Base-by-base conservation (phyloP, 1,140 invertebrate genomes). In the Tigriopus japonicus region DNA sequence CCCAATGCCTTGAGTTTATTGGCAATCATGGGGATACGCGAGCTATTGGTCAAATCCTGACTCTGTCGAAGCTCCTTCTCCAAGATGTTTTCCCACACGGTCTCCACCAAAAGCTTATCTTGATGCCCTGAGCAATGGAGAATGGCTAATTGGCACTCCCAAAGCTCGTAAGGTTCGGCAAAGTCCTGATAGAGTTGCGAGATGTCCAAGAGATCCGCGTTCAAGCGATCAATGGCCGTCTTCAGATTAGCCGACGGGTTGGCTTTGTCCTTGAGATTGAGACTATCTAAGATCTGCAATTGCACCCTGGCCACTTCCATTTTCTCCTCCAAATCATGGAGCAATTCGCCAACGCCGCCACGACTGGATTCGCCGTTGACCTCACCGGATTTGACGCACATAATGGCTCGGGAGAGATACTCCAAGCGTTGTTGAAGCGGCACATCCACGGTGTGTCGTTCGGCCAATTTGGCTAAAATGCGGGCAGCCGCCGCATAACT, bases 401-500 rank as follows among this genome's bases (percentile, higher is more conserved):
- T 85, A 45, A 95, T 85, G n/a, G 92, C 91, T 65, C 90, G 78
- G 1, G 89, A 87, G 67, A 98, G 72, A 74, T 95, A 95, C 67
- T 87, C 84, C 35, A 95, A 79, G 53, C 92, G 79, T 69, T 92
- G 70, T 23, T 70, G 66, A 1, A 80, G 66, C 63, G 66, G 68
- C 9, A 78, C 67, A 42, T 77, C 71, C 53, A 69, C 72, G 15
- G 68, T 70, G 60, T 43, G 79, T 69, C 81, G 81, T 42, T 86
- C 86, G 13, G 93, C 88, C 55, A 98, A 74, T 64, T 83, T 83
- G 62, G 87, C 81, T 0, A 98, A 74, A 60, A 96, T 88, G 66
- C 85, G 82, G 1, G 94, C 91, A n/a, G 93, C 93, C 10, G 86
- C 85, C 9, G 83, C 79, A 70, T 93, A 93, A 70, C 96, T 88